Conservation (phyloP, 2,113 vertebrate species). For the Indri indri region DNA sequence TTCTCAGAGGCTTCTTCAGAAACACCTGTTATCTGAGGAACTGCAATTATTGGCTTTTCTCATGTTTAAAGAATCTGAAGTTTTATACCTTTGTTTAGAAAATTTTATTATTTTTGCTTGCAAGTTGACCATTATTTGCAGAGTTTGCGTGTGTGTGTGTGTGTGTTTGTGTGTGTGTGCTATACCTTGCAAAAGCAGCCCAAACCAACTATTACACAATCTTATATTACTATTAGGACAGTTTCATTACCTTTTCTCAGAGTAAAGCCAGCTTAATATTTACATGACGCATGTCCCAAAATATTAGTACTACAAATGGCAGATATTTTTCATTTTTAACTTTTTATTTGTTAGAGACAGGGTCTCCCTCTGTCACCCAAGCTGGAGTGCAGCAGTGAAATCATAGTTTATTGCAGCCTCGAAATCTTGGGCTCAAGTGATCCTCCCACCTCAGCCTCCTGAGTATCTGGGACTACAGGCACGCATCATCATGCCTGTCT, state of each 20-base stretch:
- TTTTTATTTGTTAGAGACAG: no score
- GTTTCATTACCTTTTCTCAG: not conserved
- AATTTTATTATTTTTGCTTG: not conserved
- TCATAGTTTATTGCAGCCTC: no score
- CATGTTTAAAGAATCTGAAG: not conserved
- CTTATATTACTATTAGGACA: not conserved
- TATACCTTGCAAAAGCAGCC: not conserved
- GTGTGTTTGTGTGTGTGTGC: not conserved
- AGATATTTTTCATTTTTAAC: no score
- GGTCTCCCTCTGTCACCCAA: no score
- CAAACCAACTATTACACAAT: not conserved
- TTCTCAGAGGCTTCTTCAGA: not conserved
- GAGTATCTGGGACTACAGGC: no score
- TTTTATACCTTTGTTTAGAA: not conserved
- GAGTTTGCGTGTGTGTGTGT: not conserved
- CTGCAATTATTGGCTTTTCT: not conserved
- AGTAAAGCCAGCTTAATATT: not conserved
- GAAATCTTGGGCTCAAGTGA: no score
- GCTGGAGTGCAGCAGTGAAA: no score
- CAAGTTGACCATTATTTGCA: not conserved
- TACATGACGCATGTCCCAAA: not conserved
- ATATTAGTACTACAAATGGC: not conserved
- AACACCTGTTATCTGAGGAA: not conserved
- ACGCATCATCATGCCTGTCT: no score
- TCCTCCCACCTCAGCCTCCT: no score